Percentiles rank a stretch among this genome's conserved stretches.
Conservation (phyloP, 2,113 vertebrate species). For the Argyrosomus japonicus region DNA sequence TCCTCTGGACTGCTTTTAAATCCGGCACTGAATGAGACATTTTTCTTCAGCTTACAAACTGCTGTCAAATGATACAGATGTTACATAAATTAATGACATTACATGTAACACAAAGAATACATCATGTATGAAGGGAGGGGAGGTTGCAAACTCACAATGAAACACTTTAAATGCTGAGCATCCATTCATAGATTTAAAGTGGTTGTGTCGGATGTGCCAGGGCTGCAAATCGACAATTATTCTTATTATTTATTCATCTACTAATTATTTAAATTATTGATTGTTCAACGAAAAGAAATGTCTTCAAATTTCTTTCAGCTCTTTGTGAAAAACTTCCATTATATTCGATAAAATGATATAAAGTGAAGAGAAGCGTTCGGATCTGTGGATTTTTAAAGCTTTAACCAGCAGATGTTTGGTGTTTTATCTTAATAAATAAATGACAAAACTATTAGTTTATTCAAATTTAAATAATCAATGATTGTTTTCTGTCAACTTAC, state of each 20-base stretch:
- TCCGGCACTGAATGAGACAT: constrained; percentile 38
- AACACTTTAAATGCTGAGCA: background rate
- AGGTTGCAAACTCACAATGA: constrained; percentile 29
- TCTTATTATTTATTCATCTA: constrained; percentile 5
- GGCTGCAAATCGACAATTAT: background rate
- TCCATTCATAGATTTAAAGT: background rate
- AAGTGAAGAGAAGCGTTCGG: background rate
- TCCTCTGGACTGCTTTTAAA: background rate
- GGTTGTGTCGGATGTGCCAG: constrained; percentile 1
- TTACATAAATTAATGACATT: constrained; percentile 55
- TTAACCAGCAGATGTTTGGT: background rate
- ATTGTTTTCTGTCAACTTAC: background rate
- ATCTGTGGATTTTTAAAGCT: background rate
- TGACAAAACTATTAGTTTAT: background rate
- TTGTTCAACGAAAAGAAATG: background rate
- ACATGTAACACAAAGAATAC: constrained; percentile 28
- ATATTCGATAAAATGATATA: background rate
- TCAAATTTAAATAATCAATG: background rate
- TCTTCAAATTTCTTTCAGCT: background rate
- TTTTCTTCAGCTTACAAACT: constrained; percentile 21
- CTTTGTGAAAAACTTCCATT: background rate
- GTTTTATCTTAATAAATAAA: background rate
- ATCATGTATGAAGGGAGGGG: background rate
- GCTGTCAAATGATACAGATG: constrained; percentile 46
- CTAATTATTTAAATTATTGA: constrained; percentile 10